Conservation (phyloP, 2,797 vertebrate genomes). For the Onychomys leucogaster region DNA sequence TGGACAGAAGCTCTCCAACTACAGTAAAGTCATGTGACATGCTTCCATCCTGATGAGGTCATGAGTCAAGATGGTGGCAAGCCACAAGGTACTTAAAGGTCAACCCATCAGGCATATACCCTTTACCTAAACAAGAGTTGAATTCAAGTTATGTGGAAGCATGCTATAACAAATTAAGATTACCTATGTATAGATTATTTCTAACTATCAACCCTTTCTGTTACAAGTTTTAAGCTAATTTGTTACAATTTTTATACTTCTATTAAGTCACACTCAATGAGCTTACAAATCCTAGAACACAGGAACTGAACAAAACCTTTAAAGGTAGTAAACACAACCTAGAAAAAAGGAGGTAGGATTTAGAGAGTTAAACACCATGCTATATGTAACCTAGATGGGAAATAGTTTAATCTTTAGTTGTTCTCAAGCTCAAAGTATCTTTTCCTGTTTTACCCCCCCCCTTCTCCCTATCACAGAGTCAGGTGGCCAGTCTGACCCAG, state of each 20-base stretch:
- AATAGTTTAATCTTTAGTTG: not conserved
- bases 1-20: no score
- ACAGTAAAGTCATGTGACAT: not conserved
- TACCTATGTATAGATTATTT: not conserved
- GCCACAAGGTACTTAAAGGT: not conserved
- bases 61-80: not conserved
- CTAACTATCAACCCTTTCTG: not conserved
- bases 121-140: not conserved
- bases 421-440: not conserved
- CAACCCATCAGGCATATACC: not conserved
- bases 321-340: not conserved
- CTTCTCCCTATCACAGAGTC: not conserved
- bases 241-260: not conserved
- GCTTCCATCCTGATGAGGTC: not conserved
- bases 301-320: not conserved
- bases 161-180: not conserved
- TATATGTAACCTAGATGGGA: not conserved
- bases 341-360: not conserved
- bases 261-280: not conserved
- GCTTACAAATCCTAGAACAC: not conserved
- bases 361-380: not conserved
- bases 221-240: not conserved
- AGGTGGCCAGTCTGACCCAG: not conserved
- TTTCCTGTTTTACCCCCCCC: not conserved
- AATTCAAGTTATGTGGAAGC: not conserved